A percentile compares a stretch with the other conserved stretches of the same genome.
phyloP scores from a whole-genome alignment of 1,140 invertebrate species.

The Lanistes nyassanus region DNA sequence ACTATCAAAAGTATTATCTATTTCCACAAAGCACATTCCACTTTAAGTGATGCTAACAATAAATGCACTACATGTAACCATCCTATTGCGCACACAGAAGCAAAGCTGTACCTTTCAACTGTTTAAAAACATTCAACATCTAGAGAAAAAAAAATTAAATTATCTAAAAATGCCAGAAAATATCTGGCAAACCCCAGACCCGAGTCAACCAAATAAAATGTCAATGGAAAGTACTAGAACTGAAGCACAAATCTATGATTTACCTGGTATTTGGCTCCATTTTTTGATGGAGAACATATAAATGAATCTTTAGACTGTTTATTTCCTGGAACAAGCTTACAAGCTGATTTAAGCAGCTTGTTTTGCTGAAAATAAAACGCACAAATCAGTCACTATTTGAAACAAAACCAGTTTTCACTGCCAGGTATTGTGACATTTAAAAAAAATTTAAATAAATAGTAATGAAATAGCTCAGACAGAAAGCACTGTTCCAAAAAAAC shows the following conservation, averaged over 20 bases:
- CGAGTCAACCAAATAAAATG: too few relatives aligned
- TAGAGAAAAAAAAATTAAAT: too few relatives aligned
- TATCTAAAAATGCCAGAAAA: too few relatives aligned
- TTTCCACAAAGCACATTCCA: background rate
- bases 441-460: background rate
- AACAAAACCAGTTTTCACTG: too few relatives aligned
- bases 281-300: background rate
- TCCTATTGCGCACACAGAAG: background rate
- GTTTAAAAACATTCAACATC: background rate
- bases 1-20: background rate
- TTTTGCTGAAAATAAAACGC: conserved; percentile 2
- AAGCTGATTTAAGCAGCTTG: conserved; percentile 15
- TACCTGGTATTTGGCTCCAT: conserved; percentile 23
- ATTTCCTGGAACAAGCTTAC: conserved; percentile 8
- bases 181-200: too few relatives aligned
- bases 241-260: background rate
- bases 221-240: too few relatives aligned
- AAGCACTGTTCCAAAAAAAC: background rate
- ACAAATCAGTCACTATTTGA: too few relatives aligned
- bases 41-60: background rate
- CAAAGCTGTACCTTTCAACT: background rate
- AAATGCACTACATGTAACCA: conserved; percentile 20
- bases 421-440: too few relatives aligned
- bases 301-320: background rate
- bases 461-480: background rate